Evolutionary conservation across 1,140 invertebrate species (phyloP).

Genomic region (Grapholita molesta): DNA sequence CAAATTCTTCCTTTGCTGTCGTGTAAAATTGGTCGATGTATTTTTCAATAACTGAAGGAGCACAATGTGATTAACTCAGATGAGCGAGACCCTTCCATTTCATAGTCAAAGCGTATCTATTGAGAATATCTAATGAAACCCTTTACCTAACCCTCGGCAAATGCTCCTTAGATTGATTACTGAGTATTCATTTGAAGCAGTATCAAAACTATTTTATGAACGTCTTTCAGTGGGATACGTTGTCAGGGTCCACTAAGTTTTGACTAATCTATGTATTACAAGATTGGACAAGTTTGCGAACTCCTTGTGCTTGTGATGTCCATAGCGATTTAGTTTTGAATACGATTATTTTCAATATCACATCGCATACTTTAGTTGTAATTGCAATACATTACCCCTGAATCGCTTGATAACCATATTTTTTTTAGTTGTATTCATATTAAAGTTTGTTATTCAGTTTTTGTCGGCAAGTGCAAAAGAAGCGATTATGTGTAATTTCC

Average conservation of each 20-base stretch:
- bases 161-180: slow-evolving; percentile 15
- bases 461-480: background rate
- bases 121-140: slow-evolving; percentile 8
- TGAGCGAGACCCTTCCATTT: slow-evolving; percentile 1
- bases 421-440: background rate
- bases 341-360: slow-evolving; percentile 27
- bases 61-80: background rate
- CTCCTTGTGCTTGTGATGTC: slow-evolving; percentile 43
- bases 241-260: slow-evolving; percentile 49
- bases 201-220: slow-evolving; percentile 42
- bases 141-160: slow-evolving; percentile 1
- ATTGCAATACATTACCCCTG: background rate
- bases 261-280: slow-evolving; percentile 60
- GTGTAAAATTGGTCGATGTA: background rate
- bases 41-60: background rate
- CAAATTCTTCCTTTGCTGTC: background rate
- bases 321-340: slow-evolving; percentile 40
- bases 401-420: background rate
- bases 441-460: background rate
- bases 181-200: slow-evolving; percentile 25
- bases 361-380: background rate
- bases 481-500: background rate
- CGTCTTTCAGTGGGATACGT: slow-evolving; percentile 31
- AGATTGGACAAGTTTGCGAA: slow-evolving; percentile 50
- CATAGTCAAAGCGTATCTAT: slow-evolving; percentile 12